Percentiles rank a stretch among this genome's conserved stretches.
phyloP scores from a whole-genome alignment of 2,113 vertebrate species.

The Peucedramus taeniatus region DNA sequence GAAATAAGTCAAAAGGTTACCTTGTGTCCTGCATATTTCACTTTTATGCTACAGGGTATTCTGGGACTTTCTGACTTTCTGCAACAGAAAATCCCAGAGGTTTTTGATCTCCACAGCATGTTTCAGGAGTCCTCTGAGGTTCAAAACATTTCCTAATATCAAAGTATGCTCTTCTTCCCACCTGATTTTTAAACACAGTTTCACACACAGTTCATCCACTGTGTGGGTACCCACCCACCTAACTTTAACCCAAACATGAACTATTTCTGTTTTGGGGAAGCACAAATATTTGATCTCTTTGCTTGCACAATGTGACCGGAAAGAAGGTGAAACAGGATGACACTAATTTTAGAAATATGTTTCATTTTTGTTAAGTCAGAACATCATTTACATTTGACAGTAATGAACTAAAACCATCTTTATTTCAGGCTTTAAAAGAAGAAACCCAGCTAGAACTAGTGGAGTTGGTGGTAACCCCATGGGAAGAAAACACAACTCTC shows the following conservation, averaged over 20 bases:
- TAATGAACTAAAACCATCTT: background rate
- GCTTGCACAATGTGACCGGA: accelerated
- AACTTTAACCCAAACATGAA: background rate
- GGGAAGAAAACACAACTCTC: background rate
- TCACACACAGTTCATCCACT: background rate
- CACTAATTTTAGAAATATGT: background rate
- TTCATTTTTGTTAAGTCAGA: background rate
- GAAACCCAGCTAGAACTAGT: background rate
- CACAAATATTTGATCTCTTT: background rate
- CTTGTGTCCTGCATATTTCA: background rate
- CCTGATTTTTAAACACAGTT: background rate
- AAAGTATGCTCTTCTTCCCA: background rate
- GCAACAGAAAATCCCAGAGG: background rate
- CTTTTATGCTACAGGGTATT: accelerated
- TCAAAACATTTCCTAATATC: background rate
- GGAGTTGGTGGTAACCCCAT: background rate
- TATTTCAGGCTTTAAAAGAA: background rate
- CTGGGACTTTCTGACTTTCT: background rate
- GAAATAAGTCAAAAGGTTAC: background rate
- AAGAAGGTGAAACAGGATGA: background rate
- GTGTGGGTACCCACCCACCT: background rate
- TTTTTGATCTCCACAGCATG: background rate
- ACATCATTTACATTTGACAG: background rate
- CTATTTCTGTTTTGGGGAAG: background rate
- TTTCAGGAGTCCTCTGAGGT: background rate